These are phyloP conservation scores for Minunthozetes semirufus DNA, from an alignment of 2,888 invertebrate genomes.

Conservation along the genomic window DNA sequence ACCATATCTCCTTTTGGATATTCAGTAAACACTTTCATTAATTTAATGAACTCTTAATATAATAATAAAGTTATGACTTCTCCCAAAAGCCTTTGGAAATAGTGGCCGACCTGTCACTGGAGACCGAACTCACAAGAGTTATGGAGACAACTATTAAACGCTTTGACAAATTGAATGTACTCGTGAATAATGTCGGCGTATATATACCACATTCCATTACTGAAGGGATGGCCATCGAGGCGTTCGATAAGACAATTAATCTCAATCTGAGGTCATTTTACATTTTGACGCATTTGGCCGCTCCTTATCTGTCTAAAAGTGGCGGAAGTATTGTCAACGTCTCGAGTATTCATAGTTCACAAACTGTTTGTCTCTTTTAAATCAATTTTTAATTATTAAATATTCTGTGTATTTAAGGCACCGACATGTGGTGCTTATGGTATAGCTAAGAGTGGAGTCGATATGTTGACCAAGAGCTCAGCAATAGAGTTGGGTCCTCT, in stretches of 20 bases:
- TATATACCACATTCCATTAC: neutral
- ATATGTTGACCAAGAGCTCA: neutral
- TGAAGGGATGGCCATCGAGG: neutral
- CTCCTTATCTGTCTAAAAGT: conserved; percentile 1
- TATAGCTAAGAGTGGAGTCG: neutral
- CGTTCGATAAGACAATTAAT: neutral
- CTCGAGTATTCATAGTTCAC: neutral
- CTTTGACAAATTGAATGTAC: neutral
- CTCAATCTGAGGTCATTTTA: neutral
- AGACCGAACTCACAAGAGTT: neutral
- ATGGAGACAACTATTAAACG: neutral
- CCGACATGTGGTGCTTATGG: neutral
- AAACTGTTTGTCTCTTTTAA: neutral
- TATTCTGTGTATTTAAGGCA: neutral
- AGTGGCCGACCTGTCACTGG: neutral
- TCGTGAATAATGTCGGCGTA: neutral
- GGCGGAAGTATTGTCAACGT: neutral
- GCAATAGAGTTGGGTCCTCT: neutral
- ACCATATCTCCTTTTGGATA: neutral
- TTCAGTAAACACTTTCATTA: neutral
- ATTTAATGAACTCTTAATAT: too few species aligned
- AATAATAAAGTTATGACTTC: too few species aligned
- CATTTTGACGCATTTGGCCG: neutral
- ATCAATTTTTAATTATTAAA: too few species aligned
- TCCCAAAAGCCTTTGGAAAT: neutral